Percentiles rank a stretch among this genome's conserved stretches.
phyloP scores from a whole-genome alignment of 2,888 invertebrate genomes.

The Tolmerus cingulatus region DNA sequence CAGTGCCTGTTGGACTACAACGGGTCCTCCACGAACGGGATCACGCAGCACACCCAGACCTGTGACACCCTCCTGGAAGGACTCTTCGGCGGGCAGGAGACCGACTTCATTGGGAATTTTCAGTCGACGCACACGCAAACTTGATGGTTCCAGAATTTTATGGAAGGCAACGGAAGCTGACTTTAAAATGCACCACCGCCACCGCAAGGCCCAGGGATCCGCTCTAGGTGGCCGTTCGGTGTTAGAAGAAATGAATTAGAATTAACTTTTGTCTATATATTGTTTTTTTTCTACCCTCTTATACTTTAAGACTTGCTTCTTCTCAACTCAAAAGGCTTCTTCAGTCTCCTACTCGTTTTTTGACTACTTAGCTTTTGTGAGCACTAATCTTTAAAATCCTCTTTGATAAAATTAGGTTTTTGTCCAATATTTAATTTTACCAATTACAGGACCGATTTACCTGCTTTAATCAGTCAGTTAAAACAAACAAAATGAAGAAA shows the following conservation, averaged over 20 bases:
- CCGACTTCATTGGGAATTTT: slow-evolving; percentile 56
- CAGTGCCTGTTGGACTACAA: slow-evolving; percentile 55
- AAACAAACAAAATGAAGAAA: not conserved
- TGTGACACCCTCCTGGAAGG: slow-evolving; percentile 59
- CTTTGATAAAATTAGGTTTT: too few relatives aligned
- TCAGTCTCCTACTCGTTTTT: too few relatives aligned
- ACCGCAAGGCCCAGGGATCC: not conserved
- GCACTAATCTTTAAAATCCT: too few relatives aligned
- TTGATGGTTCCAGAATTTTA: slow-evolving; percentile 56
- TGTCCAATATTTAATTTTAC: too few relatives aligned
- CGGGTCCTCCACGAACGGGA: slow-evolving; percentile 51
- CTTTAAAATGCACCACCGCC: not conserved
- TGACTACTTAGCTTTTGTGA: too few relatives aligned
- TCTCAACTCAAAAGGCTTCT: too few relatives aligned
- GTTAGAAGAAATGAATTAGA: not conserved
- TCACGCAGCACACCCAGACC: slow-evolving; percentile 61
- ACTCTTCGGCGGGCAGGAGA: slow-evolving; percentile 56
- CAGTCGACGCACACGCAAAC: slow-evolving; percentile 61
- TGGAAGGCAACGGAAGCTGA: not conserved
- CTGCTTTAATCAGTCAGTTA: not conserved
- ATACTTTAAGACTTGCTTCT: not conserved
- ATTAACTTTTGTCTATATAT: not conserved
- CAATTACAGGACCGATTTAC: too few relatives aligned
- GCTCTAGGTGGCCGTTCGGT: not conserved
- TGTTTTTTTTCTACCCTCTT: not conserved